Percentiles rank a stretch among this genome's conserved stretches.
These are phyloP conservation scores for Lingula anatina DNA, from an alignment of 2,888 invertebrate species.

Conservation along the genomic window DNA sequence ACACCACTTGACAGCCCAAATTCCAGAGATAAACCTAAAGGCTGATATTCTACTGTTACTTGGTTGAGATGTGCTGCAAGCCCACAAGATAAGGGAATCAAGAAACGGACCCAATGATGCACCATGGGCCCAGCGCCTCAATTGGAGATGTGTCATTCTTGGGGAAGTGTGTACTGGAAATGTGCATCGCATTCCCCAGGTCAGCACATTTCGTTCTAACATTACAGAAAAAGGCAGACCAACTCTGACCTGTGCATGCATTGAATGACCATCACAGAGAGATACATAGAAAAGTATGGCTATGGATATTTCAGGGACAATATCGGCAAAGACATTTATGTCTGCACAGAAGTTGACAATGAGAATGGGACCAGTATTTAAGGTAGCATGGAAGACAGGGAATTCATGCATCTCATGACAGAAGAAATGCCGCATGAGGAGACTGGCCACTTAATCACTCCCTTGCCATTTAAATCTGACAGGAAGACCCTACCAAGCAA, in stretches of 20 bases:
- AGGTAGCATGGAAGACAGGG: background rate
- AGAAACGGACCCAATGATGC: conserved; percentile 6
- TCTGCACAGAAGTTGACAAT: background rate
- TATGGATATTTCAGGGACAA: too few relatives aligned
- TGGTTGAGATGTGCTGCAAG: conserved; percentile 10
- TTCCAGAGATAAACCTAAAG: conserved; percentile 11
- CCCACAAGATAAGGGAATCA: conserved; percentile 8
- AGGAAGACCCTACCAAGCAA: background rate
- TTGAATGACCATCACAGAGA: too few relatives aligned
- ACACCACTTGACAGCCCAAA: conserved; percentile 5
- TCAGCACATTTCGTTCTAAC: too few relatives aligned
- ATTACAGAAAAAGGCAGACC: too few relatives aligned
- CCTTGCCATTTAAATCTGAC: background rate
- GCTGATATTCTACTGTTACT: conserved; percentile 8
- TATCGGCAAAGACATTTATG: too few relatives aligned
- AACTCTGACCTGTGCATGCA: too few relatives aligned
- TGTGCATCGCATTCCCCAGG: too few relatives aligned
- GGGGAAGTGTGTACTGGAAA: conserved; percentile 8
- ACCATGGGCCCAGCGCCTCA: conserved; percentile 9
- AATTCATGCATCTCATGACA: background rate
- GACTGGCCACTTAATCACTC: background rate
- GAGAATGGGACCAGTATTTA: background rate
- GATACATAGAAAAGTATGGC: too few relatives aligned
- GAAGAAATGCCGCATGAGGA: background rate
- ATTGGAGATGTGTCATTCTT: conserved; percentile 11